Percentiles rank a stretch among this genome's conserved stretches.
phyloP scores from a whole-genome alignment of 2,888 invertebrate species.

The Watsonalla binaria region DNA sequence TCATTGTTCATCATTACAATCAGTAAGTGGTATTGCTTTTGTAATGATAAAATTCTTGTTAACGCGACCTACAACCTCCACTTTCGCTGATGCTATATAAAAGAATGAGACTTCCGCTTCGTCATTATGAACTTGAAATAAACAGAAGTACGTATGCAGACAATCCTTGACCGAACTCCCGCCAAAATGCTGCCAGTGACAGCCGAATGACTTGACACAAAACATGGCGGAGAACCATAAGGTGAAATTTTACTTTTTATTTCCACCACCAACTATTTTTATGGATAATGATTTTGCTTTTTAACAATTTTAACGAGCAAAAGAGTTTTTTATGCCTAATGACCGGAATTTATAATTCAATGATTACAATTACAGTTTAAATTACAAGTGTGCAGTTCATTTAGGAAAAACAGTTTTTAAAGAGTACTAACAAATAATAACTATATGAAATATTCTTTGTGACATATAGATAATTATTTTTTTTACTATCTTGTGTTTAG shows the following conservation, averaged over 20 bases:
- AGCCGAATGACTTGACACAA: constrained; percentile 16
- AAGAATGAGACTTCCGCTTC: constrained; percentile 41
- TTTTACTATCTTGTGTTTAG: too few relatives aligned
- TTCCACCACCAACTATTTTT: constrained; percentile 15
- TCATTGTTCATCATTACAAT: constrained; percentile 17
- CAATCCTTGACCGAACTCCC: constrained; percentile 41
- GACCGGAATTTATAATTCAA: too few relatives aligned
- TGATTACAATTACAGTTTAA: too few relatives aligned
- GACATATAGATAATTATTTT: too few relatives aligned
- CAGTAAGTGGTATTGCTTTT: constrained; percentile 22
- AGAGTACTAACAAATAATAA: too few relatives aligned
- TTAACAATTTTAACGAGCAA: constrained; percentile 30
- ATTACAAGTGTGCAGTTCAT: too few relatives aligned
- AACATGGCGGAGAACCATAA: constrained; percentile 13
- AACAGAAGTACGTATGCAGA: constrained; percentile 18
- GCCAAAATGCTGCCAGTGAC: constrained; percentile 27
- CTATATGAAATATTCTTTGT: too few relatives aligned
- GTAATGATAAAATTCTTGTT: constrained; percentile 18
- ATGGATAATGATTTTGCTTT: constrained; percentile 24
- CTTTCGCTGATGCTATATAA: constrained; percentile 52
- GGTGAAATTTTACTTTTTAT: constrained; percentile 16
- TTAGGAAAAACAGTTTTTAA: too few relatives aligned
- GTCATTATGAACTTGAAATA: constrained; percentile 54
- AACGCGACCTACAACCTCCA: constrained; percentile 49
- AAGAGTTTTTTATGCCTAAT: neutral